Conservation (phyloP, 2,113 vertebrate genomes). For the Corvus cornix region DNA sequence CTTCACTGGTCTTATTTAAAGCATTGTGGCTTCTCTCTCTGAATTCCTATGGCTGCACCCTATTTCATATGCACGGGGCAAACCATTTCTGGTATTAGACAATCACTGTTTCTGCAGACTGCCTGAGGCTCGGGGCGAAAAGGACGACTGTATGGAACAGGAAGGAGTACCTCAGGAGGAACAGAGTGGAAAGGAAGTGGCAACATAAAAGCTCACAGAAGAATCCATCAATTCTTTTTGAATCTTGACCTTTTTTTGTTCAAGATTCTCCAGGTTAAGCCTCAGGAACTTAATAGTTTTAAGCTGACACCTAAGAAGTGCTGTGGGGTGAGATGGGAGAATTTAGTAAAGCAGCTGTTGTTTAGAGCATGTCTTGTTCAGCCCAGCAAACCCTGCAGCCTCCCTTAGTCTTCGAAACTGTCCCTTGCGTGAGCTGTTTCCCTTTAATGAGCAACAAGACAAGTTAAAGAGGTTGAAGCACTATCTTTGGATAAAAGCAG, state of each 20-base stretch:
- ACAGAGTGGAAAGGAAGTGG: not conserved
- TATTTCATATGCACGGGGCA: not conserved
- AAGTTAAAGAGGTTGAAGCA: not conserved
- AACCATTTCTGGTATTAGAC: not conserved
- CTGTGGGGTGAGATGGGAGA: not conserved
- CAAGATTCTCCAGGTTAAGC: not conserved
- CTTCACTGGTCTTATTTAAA: not conserved
- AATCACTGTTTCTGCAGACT: conserved; percentile 31
- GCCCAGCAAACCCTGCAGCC: not conserved
- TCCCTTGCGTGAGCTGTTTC: not conserved
- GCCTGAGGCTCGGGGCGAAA: not conserved
- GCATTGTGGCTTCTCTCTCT: not conserved
- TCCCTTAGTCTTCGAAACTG: not conserved
- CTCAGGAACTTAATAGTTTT: not conserved
- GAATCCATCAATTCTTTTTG: not conserved
- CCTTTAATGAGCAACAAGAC: not conserved
- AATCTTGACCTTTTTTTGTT: not conserved
- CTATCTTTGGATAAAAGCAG: not conserved
- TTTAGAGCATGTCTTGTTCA: not conserved
- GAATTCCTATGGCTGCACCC: not conserved
- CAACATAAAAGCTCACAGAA: not conserved
- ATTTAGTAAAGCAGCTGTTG: not conserved
- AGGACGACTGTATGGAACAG: not conserved
- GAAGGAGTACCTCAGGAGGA: conserved; percentile 22
- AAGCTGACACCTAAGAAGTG: not conserved